These are phyloP conservation scores for Argopecten irradians DNA, from an alignment of 1,140 invertebrate genomes.

Conservation along the genomic window DNA sequence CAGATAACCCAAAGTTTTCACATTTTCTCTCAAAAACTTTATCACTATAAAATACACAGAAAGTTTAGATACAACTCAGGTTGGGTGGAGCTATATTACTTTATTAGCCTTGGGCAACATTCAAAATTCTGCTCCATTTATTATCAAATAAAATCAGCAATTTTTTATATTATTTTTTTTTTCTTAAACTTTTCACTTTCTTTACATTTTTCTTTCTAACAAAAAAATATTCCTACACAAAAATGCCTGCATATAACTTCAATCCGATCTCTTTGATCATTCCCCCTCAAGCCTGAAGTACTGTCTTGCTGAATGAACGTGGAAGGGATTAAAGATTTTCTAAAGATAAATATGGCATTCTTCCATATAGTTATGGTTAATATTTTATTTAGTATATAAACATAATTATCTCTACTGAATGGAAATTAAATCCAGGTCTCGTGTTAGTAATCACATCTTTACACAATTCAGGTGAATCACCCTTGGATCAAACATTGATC, in stretches of 20 bases:
- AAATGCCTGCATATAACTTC: neutral
- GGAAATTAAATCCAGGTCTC: neutral
- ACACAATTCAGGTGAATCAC: conserved; percentile 9
- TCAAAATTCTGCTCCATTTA: neutral
- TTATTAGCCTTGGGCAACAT: neutral
- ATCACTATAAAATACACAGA: too few species aligned
- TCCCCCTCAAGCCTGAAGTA: neutral
- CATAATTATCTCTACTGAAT: neutral
- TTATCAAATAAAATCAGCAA: too few species aligned
- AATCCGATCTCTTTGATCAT: neutral
- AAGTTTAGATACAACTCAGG: too few species aligned
- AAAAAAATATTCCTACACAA: too few species aligned
- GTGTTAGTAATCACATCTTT: conserved; percentile 15
- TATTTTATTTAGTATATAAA: conserved; percentile 24
- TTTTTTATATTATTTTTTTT: neutral
- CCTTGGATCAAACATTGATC: neutral
- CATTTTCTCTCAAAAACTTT: too few species aligned
- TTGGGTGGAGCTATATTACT: neutral
- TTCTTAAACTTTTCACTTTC: too few species aligned
- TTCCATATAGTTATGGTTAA: conserved; percentile 7
- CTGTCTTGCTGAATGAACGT: neutral
- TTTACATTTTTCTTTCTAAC: neutral
- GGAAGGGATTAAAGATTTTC: neutral
- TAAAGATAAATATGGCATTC: conserved; percentile 12
- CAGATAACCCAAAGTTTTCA: too few species aligned